Evolutionary conservation across 1,140 invertebrate species (phyloP).

Genomic region (Chionoecetes opilio): DNA sequence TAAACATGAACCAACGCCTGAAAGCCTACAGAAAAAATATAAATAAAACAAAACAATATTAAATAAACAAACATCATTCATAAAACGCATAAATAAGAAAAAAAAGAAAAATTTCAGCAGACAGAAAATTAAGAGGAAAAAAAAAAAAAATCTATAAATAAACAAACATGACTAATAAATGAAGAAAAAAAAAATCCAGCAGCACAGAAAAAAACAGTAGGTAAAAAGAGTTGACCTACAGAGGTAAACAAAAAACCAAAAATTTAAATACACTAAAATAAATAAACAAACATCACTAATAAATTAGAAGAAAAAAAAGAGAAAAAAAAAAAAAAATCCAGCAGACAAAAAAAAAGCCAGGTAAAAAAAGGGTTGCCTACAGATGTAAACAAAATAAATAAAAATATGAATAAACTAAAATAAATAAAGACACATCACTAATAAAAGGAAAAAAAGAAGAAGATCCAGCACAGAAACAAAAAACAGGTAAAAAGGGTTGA

Average conservation of each 20-base stretch:
- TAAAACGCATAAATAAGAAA: background rate
- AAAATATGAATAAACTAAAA: background rate
- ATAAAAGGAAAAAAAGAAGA: background rate
- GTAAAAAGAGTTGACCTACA: too few relatives aligned
- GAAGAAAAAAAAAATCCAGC: background rate
- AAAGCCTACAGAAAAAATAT: too few relatives aligned
- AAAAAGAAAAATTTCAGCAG: background rate
- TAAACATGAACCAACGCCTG: too few relatives aligned
- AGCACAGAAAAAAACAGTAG: background rate
- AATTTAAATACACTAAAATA: too few relatives aligned
- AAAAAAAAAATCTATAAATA: background rate
- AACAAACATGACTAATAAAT: background rate
- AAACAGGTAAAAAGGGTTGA: too few relatives aligned
- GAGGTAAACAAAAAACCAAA: too few relatives aligned
- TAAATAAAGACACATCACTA: background rate
- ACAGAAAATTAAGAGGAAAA: background rate
- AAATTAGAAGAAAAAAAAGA: background rate
- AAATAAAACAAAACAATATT: too few relatives aligned
- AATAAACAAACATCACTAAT: background rate
- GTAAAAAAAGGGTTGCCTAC: too few relatives aligned
- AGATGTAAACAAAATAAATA: background rate
- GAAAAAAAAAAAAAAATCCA: background rate
- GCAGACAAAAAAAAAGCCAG: background rate
- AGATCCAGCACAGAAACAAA: background rate
- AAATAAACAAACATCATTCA: too few relatives aligned